Percentiles rank a stretch among this genome's conserved stretches.
These are phyloP conservation scores for Byasa hedistus DNA, from an alignment of 2,888 invertebrate species.

Conservation along the genomic window DNA sequence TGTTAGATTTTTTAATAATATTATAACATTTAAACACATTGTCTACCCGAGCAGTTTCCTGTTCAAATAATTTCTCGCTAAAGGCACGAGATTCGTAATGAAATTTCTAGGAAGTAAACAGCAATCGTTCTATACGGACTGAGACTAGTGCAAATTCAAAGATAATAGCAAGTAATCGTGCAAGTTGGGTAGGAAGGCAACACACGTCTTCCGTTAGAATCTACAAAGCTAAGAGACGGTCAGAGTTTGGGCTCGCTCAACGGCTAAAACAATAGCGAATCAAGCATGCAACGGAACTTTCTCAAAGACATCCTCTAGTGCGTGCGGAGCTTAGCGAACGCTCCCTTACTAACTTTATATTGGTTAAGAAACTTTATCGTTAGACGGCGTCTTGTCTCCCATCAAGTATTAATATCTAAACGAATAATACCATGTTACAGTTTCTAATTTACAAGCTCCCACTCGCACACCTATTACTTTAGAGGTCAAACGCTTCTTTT, in stretches of 20 bases:
- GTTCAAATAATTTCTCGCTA: not conserved
- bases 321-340: constrained; percentile 71
- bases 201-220: constrained; percentile 59
- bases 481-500: constrained; percentile 17
- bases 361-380: constrained; percentile 71
- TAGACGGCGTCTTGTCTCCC: constrained; percentile 45
- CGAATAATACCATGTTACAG: not conserved
- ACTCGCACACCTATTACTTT: constrained; percentile 29
- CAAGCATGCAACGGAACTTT: constrained; percentile 77
- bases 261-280: constrained; percentile 75
- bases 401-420: constrained; percentile 39
- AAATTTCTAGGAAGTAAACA: not conserved
- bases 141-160: constrained; percentile 49
- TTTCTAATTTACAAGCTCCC: not conserved
- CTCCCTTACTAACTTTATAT: constrained; percentile 71
- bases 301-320: constrained; percentile 73
- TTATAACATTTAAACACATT: not conserved
- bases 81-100: not conserved
- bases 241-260: constrained; percentile 65
- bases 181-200: constrained; percentile 60
- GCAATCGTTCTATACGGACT: not conserved
- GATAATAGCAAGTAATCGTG: constrained; percentile 69
- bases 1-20: too few relatives aligned
- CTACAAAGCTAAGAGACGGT: constrained; percentile 49
- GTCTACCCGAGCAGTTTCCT: not conserved